Percentiles rank a stretch among this genome's conserved stretches.
These are phyloP conservation scores for Chiloscyllium plagiosum DNA, from an alignment of 2,113 vertebrate genomes.

Conservation along the genomic window DNA sequence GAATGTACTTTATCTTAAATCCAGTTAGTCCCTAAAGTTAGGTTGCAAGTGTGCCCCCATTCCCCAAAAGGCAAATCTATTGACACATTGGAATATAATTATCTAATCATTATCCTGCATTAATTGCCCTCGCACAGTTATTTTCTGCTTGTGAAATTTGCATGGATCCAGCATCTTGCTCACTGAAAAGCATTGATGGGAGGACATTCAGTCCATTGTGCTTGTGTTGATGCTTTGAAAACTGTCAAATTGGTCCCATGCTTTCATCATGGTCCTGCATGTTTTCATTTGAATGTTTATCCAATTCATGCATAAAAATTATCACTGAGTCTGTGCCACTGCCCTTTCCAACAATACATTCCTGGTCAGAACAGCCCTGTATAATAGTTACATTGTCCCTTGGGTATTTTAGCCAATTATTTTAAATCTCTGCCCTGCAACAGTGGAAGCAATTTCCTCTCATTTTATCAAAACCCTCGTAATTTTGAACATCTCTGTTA, in stretches of 20 bases:
- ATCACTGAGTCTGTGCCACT: not conserved
- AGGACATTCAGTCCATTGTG: not conserved
- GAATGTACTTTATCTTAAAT: not conserved
- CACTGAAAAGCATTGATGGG: not conserved
- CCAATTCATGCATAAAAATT: not conserved
- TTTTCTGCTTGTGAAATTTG: not conserved
- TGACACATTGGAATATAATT: not conserved
- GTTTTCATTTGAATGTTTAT: not conserved
- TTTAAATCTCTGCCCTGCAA: not conserved
- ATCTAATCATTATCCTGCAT: not conserved
- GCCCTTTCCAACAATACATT: too few species aligned
- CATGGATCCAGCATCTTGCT: not conserved
- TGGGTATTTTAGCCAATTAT: not conserved
- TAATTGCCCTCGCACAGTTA: not conserved
- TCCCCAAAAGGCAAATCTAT: not conserved
- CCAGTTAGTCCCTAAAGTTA: not conserved
- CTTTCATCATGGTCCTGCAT: not conserved
- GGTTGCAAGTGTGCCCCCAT: not conserved
- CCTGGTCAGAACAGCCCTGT: not conserved
- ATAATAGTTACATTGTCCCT: not conserved
- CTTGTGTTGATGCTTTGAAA: not conserved
- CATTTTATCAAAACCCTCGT: not conserved
- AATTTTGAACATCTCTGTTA: not conserved
- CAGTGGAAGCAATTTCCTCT: not conserved
- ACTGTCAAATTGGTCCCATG: not conserved